phyloP scores from a whole-genome alignment of 1,140 invertebrate genomes.

The Platorchestia sp. region DNA sequence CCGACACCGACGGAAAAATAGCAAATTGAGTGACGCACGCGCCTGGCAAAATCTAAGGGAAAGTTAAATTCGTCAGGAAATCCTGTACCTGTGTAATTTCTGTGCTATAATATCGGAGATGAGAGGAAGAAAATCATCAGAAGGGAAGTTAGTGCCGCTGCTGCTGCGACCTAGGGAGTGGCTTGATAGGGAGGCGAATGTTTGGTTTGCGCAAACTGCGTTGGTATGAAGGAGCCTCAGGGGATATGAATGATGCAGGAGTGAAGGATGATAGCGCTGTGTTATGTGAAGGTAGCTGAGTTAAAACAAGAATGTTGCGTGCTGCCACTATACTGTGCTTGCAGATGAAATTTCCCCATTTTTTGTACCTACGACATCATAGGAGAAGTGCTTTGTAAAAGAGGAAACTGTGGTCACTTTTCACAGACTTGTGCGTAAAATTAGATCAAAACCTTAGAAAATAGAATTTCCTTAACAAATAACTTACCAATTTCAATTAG shows the following conservation, averaged over 20 bases:
- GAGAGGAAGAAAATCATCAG: too few relatives aligned
- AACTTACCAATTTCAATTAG: too few relatives aligned
- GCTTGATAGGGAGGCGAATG: background rate
- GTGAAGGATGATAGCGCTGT: background rate
- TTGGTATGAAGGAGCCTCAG: background rate
- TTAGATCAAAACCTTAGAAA: too few relatives aligned
- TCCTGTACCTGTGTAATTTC: background rate
- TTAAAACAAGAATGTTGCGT: background rate
- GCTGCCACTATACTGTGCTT: background rate
- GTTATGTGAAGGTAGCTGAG: background rate
- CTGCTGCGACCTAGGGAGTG: background rate
- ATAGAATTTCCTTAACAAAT: too few relatives aligned
- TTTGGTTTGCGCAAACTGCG: background rate
- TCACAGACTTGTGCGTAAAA: too few relatives aligned
- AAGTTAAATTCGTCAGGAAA: background rate
- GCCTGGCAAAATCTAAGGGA: background rate
- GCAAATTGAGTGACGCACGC: background rate
- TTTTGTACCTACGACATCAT: too few relatives aligned
- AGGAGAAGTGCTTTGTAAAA: too few relatives aligned
- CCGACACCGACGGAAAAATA: background rate
- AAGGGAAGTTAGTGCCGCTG: background rate
- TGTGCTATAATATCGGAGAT: background rate
- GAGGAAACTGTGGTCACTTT: too few relatives aligned
- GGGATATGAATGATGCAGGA: background rate
- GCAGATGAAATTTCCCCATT: background rate